Evolutionary conservation across 2,797 vertebrate genomes (phyloP).

Genomic region (Crenichthys baileyi): DNA sequence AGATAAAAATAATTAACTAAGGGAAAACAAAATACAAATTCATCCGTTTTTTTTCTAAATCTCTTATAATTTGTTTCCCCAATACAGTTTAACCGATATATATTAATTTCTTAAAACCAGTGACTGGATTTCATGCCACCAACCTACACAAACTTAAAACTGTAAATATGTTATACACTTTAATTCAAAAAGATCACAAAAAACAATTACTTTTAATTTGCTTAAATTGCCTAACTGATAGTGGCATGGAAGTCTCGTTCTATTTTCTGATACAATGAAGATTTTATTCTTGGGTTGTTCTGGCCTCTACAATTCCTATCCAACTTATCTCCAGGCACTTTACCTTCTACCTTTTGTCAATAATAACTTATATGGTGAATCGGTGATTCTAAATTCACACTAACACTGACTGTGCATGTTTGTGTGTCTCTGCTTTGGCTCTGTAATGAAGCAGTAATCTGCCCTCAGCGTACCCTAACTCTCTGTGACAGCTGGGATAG

Average conservation of each 20-base stretch:
- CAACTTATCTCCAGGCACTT: background rate
- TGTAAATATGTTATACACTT: conserved; percentile 46
- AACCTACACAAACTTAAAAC: conserved; percentile 43
- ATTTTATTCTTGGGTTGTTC: background rate
- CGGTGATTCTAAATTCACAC: background rate
- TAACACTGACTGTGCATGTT: background rate
- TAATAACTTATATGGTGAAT: background rate
- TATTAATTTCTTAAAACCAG: conserved; percentile 14
- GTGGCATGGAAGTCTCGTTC: background rate
- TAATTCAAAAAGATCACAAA: conserved; percentile 54
- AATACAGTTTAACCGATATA: conserved; percentile 61
- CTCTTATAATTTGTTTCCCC: conserved; percentile 43
- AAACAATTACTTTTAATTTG: conserved; percentile 30
- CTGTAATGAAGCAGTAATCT: background rate
- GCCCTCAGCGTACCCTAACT: background rate
- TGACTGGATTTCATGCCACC: conserved; percentile 12
- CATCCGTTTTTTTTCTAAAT: background rate
- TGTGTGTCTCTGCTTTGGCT: background rate
- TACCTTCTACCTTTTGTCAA: background rate
- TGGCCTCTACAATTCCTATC: background rate
- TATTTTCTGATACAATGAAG: background rate
- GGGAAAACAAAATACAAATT: conserved; percentile 59
- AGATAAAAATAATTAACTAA: conserved; percentile 55
- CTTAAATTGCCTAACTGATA: conserved; percentile 21
- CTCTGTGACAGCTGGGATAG: background rate